Percentiles rank a stretch among this genome's conserved stretches.
These are phyloP conservation scores for Tetheella fluctuosa DNA, from an alignment of 2,888 invertebrate genomes.

Conservation along the genomic window DNA sequence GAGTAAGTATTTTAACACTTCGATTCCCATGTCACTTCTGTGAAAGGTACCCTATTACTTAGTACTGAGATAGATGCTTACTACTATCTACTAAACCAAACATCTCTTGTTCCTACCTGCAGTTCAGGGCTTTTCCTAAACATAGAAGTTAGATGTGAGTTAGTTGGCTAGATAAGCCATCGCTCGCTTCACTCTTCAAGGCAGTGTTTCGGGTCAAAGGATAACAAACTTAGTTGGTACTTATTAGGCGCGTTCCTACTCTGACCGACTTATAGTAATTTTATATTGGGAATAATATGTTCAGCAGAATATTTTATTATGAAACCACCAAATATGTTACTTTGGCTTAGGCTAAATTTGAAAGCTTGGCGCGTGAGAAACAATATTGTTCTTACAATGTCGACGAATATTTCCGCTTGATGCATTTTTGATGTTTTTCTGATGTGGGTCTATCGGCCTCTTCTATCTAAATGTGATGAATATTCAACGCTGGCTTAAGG, in stretches of 20 bases:
- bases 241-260: neutral
- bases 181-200: too few species aligned
- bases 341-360: slow-evolving; percentile 44
- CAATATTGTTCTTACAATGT: slow-evolving; percentile 77
- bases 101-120: too few species aligned
- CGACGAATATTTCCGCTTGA: slow-evolving; percentile 82
- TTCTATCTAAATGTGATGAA: slow-evolving; percentile 83
- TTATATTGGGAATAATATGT: neutral
- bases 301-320: neutral
- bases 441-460: slow-evolving; percentile 83
- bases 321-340: neutral
- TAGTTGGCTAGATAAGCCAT: too few species aligned
- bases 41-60: too few species aligned
- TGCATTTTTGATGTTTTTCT: slow-evolving; percentile 85
- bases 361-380: slow-evolving; percentile 57
- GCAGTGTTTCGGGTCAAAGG: too few species aligned
- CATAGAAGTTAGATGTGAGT: too few species aligned
- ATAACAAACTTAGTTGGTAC: too few species aligned
- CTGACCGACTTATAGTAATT: neutral
- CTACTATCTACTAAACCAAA: too few species aligned
- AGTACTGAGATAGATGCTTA: too few species aligned
- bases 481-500: slow-evolving; percentile 75
- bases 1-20: too few species aligned
- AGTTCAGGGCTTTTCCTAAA: too few species aligned
- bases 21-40: too few species aligned